These are phyloP conservation scores for Penaeus chinensis DNA, from an alignment of 1,140 invertebrate genomes.

Conservation along the genomic window DNA sequence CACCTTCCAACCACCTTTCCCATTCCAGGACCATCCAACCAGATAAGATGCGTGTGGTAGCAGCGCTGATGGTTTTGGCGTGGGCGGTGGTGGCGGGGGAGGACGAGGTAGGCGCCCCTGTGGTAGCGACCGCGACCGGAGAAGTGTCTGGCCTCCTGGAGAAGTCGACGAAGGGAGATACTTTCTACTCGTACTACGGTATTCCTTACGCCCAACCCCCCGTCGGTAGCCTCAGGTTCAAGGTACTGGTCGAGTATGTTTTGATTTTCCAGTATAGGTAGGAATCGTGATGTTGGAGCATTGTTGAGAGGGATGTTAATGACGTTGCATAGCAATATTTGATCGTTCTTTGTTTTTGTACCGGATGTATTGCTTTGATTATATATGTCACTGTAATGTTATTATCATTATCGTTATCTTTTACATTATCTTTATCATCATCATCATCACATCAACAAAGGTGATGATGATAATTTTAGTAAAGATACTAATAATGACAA, in stretches of 20 bases:
- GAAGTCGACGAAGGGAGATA: not conserved
- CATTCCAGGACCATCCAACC: too few relatives aligned
- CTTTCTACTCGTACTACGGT: not conserved
- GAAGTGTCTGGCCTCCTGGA: not conserved
- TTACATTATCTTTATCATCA: not conserved
- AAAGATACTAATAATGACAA: not conserved
- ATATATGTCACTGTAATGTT: too few relatives aligned
- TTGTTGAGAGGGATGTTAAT: too few relatives aligned
- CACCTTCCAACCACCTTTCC: too few relatives aligned
- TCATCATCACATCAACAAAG: too few relatives aligned
- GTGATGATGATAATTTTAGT: too few relatives aligned
- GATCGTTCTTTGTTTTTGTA: too few relatives aligned
- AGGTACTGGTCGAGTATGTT: not conserved
- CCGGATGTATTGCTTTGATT: too few relatives aligned
- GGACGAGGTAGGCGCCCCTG: not conserved
- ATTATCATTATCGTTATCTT: too few relatives aligned
- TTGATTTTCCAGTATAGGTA: too few relatives aligned
- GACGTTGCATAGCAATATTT: too few relatives aligned
- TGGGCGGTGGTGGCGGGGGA: not conserved
- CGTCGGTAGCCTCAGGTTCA: not conserved
- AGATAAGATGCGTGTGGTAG: not conserved
- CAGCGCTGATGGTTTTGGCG: not conserved
- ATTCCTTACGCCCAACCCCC: not conserved
- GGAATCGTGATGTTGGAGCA: not conserved
- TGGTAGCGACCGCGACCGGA: not conserved